Conservation (phyloP, 1,140 invertebrate species). For the Leptinotarsa lineolata region DNA sequence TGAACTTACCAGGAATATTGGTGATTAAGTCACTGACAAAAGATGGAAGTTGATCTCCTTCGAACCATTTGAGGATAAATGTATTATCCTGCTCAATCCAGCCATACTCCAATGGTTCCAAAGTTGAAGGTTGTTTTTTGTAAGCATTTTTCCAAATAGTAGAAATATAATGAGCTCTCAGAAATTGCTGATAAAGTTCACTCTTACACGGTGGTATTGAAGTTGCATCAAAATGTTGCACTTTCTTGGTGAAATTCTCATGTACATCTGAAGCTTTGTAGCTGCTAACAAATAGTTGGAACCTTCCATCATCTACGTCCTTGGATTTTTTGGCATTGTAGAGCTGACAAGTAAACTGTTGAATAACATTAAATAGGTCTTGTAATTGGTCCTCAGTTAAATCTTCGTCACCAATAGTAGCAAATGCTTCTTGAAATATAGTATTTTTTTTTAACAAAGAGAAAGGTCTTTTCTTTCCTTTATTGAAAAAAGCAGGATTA, state of each 20-base stretch:
- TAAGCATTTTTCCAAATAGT: constrained; percentile 38
- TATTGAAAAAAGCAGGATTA: constrained; percentile 34
- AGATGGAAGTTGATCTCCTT: constrained; percentile 44
- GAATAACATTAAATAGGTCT: constrained; percentile 24
- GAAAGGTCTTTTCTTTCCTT: constrained; percentile 9
- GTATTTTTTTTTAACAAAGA: constrained; percentile 22
- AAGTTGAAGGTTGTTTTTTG: constrained; percentile 32
- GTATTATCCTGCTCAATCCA: constrained; percentile 36
- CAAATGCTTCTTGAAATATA: constrained; percentile 32
- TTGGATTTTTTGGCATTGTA: constrained; percentile 37
- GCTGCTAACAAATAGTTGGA: constrained; percentile 38
- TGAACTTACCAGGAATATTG: constrained; percentile 29
- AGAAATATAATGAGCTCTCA: constrained; percentile 43
- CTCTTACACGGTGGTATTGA: constrained; percentile 39
- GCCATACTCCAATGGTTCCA: constrained; percentile 41
- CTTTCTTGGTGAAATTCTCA: constrained; percentile 40
- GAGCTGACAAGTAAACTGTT: constrained; percentile 32
- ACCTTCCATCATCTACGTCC: constrained; percentile 41
- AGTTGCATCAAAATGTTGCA: constrained; percentile 39
- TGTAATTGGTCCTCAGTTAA: constrained; percentile 22
- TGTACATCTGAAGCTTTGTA: constrained; percentile 36
- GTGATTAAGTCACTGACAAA: constrained; percentile 33
- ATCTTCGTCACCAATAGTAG: constrained; percentile 4
- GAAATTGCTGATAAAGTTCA: constrained; percentile 38
- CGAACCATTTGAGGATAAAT: constrained; percentile 44